These are phyloP conservation scores for Drosophila ustulata DNA, from an alignment of 2,888 invertebrate species.

Conservation along the genomic window DNA sequence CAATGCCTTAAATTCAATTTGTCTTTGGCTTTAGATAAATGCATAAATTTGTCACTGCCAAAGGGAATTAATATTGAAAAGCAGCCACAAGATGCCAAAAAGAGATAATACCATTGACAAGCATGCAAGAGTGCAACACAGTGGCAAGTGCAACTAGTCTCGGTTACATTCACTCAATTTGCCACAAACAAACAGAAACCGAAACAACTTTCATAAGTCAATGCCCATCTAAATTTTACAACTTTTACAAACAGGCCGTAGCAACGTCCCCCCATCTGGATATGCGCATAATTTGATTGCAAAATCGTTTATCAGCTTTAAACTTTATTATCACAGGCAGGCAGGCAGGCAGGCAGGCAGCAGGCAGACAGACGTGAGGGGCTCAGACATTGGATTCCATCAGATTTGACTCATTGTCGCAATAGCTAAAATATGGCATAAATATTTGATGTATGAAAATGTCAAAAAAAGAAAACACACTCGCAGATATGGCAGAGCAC, in stretches of 20 bases:
- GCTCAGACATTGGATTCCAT: conserved; percentile 59
- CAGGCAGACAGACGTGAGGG: conserved; percentile 16
- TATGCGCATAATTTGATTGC: conserved; percentile 82
- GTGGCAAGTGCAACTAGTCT: conserved; percentile 39
- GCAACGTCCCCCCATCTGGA: conserved; percentile 32
- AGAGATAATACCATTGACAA: conserved; percentile 24
- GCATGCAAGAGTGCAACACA: conserved; percentile 13
- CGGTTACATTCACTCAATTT: conserved; percentile 24
- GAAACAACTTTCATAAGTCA: conserved; percentile 10
- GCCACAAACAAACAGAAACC: conserved; percentile 1
- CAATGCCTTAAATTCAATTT: conserved; percentile 41
- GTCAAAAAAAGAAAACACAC: conserved; percentile 34
- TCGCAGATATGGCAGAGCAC: conserved; percentile 7
- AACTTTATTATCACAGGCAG: conserved; percentile 77
- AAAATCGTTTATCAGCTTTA: conserved; percentile 81
- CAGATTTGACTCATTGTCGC: conserved; percentile 79
- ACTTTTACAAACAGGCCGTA: conserved; percentile 24
- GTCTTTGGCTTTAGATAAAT: conserved; percentile 41
- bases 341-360: not conserved
- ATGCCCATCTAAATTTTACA: conserved; percentile 34
- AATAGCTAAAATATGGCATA: conserved; percentile 76
- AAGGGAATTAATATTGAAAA: conserved; percentile 36
- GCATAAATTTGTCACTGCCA: conserved; percentile 57
- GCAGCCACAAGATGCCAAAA: conserved; percentile 16
- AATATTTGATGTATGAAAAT: conserved; percentile 76